Conservation (phyloP, 2,888 invertebrate species). For the Synergus gifuensis region DNA sequence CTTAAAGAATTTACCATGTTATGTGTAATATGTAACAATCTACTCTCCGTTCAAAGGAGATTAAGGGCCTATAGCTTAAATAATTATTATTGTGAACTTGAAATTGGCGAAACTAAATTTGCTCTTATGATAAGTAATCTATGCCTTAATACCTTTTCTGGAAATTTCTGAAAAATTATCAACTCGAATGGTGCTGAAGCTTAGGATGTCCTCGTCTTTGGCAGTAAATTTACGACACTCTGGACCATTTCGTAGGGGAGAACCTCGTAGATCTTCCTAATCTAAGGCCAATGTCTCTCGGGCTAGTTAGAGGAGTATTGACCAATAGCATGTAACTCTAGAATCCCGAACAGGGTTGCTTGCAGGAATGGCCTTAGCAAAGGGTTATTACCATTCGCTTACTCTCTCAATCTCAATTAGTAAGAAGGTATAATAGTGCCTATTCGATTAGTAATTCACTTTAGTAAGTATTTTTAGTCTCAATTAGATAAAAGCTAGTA, state of each 20-base stretch:
- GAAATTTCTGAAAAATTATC: neutral
- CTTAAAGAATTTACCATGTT: too few relatives aligned
- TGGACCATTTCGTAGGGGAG: constrained; percentile 23
- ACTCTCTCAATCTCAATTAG: too few relatives aligned
- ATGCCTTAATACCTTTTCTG: neutral
- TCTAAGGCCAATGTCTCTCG: constrained; percentile 28
- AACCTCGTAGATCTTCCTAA: constrained; percentile 40
- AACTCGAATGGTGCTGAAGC: neutral
- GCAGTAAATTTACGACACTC: constrained; percentile 3
- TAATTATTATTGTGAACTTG: too few relatives aligned
- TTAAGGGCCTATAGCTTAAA: too few relatives aligned
- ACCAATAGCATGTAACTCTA: constrained; percentile 40
- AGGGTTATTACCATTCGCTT: neutral
- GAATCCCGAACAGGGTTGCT: constrained; percentile 26
- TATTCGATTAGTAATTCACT: too few relatives aligned
- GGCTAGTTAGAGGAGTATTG: constrained; percentile 24
- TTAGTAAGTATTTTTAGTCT: too few relatives aligned
- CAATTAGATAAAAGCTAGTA: too few relatives aligned
- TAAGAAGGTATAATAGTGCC: too few relatives aligned
- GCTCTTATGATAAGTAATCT: too few relatives aligned
- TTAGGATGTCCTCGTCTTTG: neutral
- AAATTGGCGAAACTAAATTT: too few relatives aligned
- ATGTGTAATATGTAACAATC: too few relatives aligned
- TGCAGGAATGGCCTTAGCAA: constrained; percentile 42
- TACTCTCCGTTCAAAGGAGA: too few relatives aligned